Evolutionary conservation across 2,888 invertebrate genomes (phyloP).

Genomic region (Lampropteryx suffumata): DNA sequence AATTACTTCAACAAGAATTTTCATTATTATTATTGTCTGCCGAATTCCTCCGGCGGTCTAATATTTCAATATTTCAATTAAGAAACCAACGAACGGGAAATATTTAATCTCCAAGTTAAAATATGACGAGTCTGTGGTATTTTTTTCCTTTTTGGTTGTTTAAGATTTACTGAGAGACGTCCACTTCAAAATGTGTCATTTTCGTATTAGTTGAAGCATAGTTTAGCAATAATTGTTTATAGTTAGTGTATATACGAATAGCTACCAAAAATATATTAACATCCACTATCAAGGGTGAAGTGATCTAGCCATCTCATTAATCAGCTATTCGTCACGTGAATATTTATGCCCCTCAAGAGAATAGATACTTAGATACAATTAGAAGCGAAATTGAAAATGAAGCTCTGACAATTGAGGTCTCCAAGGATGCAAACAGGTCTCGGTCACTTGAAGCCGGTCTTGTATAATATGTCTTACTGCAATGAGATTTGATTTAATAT

Average conservation of each 20-base stretch:
- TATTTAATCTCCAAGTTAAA: too few relatives aligned
- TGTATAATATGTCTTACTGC: not conserved
- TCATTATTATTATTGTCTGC: conserved; percentile 3
- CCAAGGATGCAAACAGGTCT: not conserved
- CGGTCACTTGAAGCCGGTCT: not conserved
- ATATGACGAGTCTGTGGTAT: too few relatives aligned
- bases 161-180: too few relatives aligned
- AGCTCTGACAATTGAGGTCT: conserved; percentile 33
- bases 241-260: too few relatives aligned
- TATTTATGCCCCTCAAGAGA: conserved; percentile 39
- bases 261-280: too few relatives aligned
- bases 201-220: too few relatives aligned
- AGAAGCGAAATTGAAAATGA: conserved; percentile 53
- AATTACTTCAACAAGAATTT: conserved; percentile 9
- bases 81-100: not conserved
- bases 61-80: not conserved
- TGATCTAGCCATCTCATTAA: not conserved
- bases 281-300: not conserved
- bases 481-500: too few relatives aligned
- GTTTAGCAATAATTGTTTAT: too few relatives aligned
- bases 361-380: conserved; percentile 46
- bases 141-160: too few relatives aligned
- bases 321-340: conserved; percentile 27
- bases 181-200: too few relatives aligned
- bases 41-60: not conserved